Conservation (phyloP, 2,888 invertebrate genomes). For the Drosophila histrio region DNA sequence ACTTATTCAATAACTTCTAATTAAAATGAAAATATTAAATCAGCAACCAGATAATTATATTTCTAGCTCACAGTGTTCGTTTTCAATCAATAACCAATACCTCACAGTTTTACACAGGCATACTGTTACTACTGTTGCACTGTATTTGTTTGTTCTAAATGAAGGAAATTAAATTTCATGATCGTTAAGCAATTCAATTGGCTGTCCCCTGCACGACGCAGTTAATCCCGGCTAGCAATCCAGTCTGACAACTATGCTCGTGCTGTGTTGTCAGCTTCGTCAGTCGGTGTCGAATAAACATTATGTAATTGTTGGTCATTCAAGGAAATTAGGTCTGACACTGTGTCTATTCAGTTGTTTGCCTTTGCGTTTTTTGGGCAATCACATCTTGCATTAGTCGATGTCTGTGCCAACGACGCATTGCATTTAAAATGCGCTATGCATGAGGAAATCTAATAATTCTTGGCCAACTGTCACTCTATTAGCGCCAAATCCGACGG, state of each 20-base stretch:
- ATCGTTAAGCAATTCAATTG: slow-evolving; percentile 54
- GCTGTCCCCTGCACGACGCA: background rate
- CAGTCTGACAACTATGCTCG: slow-evolving; percentile 6
- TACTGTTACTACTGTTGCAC: background rate
- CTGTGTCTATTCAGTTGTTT: slow-evolving; percentile 9
- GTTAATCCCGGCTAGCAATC: slow-evolving; percentile 10
- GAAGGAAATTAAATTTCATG: slow-evolving; percentile 79
- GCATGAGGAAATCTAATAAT: slow-evolving; percentile 78
- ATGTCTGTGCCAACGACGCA: background rate
- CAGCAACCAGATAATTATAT: background rate
- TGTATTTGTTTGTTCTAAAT: slow-evolving; percentile 19
- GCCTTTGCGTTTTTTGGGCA: slow-evolving; percentile 21
- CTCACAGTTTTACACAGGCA: background rate
- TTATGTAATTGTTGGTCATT: slow-evolving; percentile 59
- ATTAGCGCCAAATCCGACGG: slow-evolving; percentile 65
- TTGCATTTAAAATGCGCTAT: slow-evolving; percentile 50
- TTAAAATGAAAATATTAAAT: background rate
- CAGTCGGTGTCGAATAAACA: slow-evolving; percentile 3
- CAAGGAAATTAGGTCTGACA: slow-evolving; percentile 57
- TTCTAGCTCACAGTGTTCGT: background rate
- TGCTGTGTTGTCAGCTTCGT: background rate
- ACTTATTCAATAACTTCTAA: too few relatives aligned
- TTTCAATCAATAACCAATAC: background rate
- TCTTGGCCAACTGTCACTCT: slow-evolving; percentile 74
- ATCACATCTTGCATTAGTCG: slow-evolving; percentile 42